These are phyloP conservation scores for Augiades crinisus DNA, from an alignment of 2,888 invertebrate species.

Conservation along the genomic window DNA sequence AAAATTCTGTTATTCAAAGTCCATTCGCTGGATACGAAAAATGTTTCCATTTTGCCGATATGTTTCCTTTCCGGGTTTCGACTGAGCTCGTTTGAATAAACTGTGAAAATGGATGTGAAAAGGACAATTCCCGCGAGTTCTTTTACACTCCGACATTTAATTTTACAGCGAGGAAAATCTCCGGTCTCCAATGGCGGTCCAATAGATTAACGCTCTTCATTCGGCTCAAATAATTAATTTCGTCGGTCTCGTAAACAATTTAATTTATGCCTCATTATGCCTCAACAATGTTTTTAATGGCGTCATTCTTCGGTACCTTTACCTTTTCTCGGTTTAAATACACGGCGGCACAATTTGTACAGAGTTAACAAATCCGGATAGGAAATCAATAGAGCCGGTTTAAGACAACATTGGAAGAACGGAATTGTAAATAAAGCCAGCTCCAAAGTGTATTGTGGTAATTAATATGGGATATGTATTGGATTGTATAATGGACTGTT, in stretches of 20 bases:
- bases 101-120: slow-evolving; percentile 24
- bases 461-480: no score
- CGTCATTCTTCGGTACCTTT: slow-evolving; percentile 1
- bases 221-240: slow-evolving; percentile 24
- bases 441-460: no score
- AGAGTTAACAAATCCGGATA: no score
- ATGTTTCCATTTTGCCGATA: slow-evolving; percentile 16
- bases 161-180: slow-evolving; percentile 22
- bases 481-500: no score
- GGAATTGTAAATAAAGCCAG: no score
- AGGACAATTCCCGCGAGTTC: slow-evolving; percentile 13
- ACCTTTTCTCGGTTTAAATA: slow-evolving; percentile 2
- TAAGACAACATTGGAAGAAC: no score
- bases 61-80: slow-evolving; percentile 23
- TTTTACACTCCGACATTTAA: slow-evolving; percentile 19
- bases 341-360: no score
- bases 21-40: slow-evolving; percentile 17
- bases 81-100: slow-evolving; percentile 23
- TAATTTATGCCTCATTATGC: slow-evolving; percentile 17
- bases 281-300: slow-evolving; percentile 18
- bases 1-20: slow-evolving; percentile 12
- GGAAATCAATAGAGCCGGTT: no score
- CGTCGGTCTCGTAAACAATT: slow-evolving; percentile 21
- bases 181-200: slow-evolving; percentile 16
- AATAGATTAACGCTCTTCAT: slow-evolving; percentile 22